Conservation (phyloP, 2,113 vertebrate species). For the Notiomystis cincta region DNA sequence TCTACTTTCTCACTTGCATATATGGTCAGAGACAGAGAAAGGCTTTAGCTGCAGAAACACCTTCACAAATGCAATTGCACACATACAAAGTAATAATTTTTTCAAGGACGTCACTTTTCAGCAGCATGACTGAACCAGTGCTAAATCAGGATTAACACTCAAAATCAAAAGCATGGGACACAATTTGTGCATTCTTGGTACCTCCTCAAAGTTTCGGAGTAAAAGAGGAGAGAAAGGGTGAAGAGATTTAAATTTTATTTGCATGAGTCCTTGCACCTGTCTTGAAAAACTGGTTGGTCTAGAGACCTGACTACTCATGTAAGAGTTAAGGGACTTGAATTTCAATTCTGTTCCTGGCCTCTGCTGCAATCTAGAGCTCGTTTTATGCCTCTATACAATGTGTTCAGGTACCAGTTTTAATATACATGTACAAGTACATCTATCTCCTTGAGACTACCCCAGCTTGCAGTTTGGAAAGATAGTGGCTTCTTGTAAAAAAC, state of each 20-base stretch:
- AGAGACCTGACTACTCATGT: not conserved
- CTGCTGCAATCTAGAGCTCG: not conserved
- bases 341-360: not conserved
- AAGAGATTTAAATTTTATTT: not conserved
- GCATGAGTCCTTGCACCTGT: not conserved
- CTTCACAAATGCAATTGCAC: not conserved
- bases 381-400: not conserved
- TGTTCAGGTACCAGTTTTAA: not conserved
- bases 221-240: not conserved
- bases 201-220: not conserved
- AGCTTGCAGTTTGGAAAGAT: not conserved
- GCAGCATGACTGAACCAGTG: not conserved
- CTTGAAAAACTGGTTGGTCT: not conserved
- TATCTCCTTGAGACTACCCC: not conserved
- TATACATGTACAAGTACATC: accelerated
- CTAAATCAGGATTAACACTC: not conserved
- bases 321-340: not conserved
- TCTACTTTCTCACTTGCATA: not conserved
- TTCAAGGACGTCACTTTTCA: not conserved
- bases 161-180: not conserved
- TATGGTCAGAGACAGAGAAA: not conserved
- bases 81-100: not conserved
- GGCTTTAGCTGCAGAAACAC: not conserved
- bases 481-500: not conserved
- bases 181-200: not conserved